These are phyloP conservation scores for Alectura lathami DNA, from an alignment of 2,113 vertebrate genomes.

Conservation along the genomic window DNA sequence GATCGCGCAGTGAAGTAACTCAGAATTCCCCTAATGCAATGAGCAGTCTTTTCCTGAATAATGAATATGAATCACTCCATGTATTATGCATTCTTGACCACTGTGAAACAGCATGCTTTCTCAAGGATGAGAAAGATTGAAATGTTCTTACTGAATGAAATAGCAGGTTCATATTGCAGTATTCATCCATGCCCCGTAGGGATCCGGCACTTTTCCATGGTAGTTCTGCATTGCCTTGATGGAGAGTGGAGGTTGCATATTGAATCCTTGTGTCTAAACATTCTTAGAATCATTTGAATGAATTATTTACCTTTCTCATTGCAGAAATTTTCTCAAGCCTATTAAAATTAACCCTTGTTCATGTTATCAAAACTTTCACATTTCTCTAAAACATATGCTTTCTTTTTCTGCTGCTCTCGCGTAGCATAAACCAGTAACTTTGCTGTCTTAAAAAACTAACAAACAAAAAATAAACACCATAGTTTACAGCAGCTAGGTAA, in stretches of 20 bases:
- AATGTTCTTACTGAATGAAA: background rate
- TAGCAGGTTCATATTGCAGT: background rate
- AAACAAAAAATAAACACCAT: background rate
- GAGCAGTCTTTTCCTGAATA: constrained; percentile 24
- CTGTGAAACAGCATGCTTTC: background rate
- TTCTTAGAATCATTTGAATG: background rate
- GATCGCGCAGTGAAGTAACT: background rate
- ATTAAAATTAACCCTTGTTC: background rate
- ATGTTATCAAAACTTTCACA: background rate
- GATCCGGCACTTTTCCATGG: background rate
- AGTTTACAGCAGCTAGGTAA: background rate
- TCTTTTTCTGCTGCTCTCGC: background rate
- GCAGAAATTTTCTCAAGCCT: background rate
- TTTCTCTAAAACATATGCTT: background rate
- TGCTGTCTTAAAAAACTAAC: background rate
- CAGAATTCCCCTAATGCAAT: background rate
- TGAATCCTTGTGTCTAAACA: background rate
- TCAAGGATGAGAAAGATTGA: background rate
- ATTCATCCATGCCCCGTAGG: background rate
- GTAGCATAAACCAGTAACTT: background rate
- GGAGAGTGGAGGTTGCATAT: background rate
- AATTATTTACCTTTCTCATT: background rate
- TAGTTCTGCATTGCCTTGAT: background rate
- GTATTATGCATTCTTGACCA: constrained; percentile 20
- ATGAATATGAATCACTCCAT: constrained; percentile 5